Percentiles rank a stretch among this genome's conserved stretches.
Evolutionary conservation across 2,797 vertebrate genomes (phyloP).

Genomic region (Lagodon rhomboides): DNA sequence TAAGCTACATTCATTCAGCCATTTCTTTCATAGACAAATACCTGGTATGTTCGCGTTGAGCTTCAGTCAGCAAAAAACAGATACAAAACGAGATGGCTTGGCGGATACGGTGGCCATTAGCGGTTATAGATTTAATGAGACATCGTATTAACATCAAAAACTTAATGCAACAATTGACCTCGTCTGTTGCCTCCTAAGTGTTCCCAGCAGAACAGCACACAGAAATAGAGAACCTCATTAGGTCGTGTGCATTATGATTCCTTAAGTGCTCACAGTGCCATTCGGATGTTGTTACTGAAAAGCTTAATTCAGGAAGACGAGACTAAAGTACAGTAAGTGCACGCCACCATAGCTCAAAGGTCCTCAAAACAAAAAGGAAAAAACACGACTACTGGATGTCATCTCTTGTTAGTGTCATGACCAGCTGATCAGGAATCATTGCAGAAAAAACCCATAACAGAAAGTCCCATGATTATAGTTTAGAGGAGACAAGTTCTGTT

Average conservation of each 20-base stretch:
- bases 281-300: constrained; percentile 15
- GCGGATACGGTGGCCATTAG: not conserved
- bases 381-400: not conserved
- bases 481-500: too few relatives aligned
- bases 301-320: constrained; percentile 26
- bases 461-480: too few relatives aligned
- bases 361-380: not conserved
- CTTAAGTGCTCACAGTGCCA: constrained; percentile 22
- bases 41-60: constrained; percentile 16
- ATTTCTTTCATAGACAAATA: not conserved
- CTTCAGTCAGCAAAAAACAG: constrained; percentile 7
- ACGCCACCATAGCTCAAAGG: not conserved
- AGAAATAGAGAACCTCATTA: constrained; percentile 7
- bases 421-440: not conserved
- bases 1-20: not conserved
- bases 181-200: not conserved
- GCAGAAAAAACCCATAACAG: too few relatives aligned
- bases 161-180: constrained; percentile 1
- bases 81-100: not conserved
- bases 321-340: not conserved
- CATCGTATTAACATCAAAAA: constrained; percentile 4
- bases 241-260: not conserved
- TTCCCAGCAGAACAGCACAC: not conserved
- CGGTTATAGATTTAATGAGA: constrained; percentile 27
- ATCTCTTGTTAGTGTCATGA: not conserved